Base-by-base conservation (phyloP, 2,797 vertebrate genomes). In the Linurgus olivaceus region DNA sequence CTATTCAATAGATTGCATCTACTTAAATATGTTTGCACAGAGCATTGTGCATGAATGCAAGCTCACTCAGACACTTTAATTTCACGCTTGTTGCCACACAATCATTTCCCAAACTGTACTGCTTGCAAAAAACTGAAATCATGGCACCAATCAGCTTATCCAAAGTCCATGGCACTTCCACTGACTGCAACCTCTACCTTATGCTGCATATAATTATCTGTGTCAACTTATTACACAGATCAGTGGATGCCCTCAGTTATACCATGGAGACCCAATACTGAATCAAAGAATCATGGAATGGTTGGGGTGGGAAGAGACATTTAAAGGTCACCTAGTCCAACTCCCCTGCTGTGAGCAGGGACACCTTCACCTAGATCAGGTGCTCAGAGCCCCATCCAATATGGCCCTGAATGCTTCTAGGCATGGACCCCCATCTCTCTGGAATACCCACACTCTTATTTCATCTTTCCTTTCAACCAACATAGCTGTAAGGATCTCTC, bases 11-110 rank as follows among this genome's bases (percentile, higher is more conserved):
- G 67, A 52, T 85, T 84, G 19, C 78, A 76, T 55, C 77, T 94
- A 37, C 50, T 75, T 65, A 57, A 75, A 78, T 78, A 25, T 11
- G n/a, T 86, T 90, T 91, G 51, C 65, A 65, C 33, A 25, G 71
- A 50, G 17, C 11, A 50, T 14, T 35, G 63, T 71, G 61, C 52
- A 44, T 35, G 72, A 87, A 61, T 67, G 45, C 61, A 61, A 68
- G 54, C 57, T 95, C 78, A 44, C 35, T 61, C 57, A 33, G 67
- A 77, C 61, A 54, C 72, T 90, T 95, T 33, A 87, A 94, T 94
- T 96, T 94, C 94, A 93, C 5, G 15, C 78, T 80, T 77, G 38
- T 58, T 61, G 66, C 42, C 72, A 40, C 45, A 50, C 0, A 0
- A 38, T 61, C 35, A 28, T 84, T 78, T 70, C 61, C 85, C 81